Base-by-base conservation (phyloP, 2,797 vertebrate genomes). In the Poeciliopsis turneri region DNA sequence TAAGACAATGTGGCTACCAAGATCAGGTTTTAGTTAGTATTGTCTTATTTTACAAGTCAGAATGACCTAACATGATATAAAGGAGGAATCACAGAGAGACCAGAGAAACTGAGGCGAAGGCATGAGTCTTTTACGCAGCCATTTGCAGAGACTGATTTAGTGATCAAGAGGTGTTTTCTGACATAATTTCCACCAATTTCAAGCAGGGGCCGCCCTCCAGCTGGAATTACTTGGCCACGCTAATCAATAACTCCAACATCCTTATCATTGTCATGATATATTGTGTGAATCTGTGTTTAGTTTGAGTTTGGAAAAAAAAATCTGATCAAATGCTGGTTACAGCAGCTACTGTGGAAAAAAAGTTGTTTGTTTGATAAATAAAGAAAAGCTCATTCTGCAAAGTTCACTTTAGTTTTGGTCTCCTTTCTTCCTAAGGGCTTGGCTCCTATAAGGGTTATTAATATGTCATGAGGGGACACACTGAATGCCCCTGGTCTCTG, bases 221-320 rank as follows among this genome's bases (percentile, higher is more conserved):
- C 79, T 86, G 79, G 81, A 93, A 90, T 87, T 78, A 87, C 86
- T 92, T 55, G 28, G 75, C 81, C 79, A 46, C 53, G 69, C 74
- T 82, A 84, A 94, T 93, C 92, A 91, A 93, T 93, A 88, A 59
- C 82, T 47, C 78, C 51, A 75, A 81, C 68, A 5, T 85, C 69
- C 82, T 23, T 4, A 64, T 68, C 76, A 73, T 89, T 85, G 78
- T 57, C 55, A 20, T 86, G 78, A 88, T 81, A 45, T 70, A 78
- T 79, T 28, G 72, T 47, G 53, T 70, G 78, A 33, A 41, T 83
- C 75, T 59, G 36, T 74, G 77, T 78, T 74, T 79, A n/a, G 76
- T 46, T 59, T 72, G 61, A 69, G 61, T 84, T 78, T 81, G 75
- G 75, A 69, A 75, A 72, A 77, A 43, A 43, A 39, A 39, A 66